A percentile compares a stretch with the other conserved stretches of the same genome.
Evolutionary conservation across 2,888 invertebrate genomes (phyloP).

Genomic region (Andrena trimmerana): DNA sequence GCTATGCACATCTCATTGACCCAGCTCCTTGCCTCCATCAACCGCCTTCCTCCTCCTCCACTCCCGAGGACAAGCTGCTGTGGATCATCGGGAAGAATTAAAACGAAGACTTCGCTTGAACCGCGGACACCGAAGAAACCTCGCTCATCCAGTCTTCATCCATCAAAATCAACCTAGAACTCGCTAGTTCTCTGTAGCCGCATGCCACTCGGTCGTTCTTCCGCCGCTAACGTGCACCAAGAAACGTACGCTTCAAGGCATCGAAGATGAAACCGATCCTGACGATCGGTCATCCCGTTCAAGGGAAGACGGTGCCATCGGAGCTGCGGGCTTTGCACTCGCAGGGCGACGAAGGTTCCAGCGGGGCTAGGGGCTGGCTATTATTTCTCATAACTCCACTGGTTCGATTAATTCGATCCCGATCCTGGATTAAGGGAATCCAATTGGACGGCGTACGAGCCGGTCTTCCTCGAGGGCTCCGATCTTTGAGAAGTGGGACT

Average conservation of each 20-base stretch:
- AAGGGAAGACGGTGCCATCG: constrained; percentile 12
- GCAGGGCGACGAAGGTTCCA: background rate
- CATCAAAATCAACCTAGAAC: constrained; percentile 79
- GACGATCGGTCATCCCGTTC: constrained; percentile 35
- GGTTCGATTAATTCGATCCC: constrained; percentile 62
- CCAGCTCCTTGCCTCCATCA: background rate
- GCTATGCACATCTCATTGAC: constrained; percentile 49
- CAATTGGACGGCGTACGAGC: constrained; percentile 9
- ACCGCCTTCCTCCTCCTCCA: background rate
- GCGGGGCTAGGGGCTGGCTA: constrained; percentile 33
- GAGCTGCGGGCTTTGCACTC: constrained; percentile 1
- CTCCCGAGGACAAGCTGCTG: constrained; percentile 3
- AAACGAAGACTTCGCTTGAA: constrained; percentile 7
- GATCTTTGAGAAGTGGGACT: constrained; percentile 6
- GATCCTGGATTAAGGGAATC: constrained; percentile 53
- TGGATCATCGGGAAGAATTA: constrained; percentile 32
- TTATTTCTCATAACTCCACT: constrained; percentile 61
- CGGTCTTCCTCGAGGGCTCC: background rate
- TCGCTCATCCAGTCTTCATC: constrained; percentile 68
- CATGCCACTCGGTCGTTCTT: background rate
- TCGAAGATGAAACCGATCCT: background rate
- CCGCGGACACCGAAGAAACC: background rate
- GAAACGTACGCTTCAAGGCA: background rate
- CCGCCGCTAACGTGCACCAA: background rate
- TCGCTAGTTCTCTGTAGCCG: constrained; percentile 73